Conservation (phyloP, 1,140 invertebrate genomes). For the Babylonia areolata region DNA sequence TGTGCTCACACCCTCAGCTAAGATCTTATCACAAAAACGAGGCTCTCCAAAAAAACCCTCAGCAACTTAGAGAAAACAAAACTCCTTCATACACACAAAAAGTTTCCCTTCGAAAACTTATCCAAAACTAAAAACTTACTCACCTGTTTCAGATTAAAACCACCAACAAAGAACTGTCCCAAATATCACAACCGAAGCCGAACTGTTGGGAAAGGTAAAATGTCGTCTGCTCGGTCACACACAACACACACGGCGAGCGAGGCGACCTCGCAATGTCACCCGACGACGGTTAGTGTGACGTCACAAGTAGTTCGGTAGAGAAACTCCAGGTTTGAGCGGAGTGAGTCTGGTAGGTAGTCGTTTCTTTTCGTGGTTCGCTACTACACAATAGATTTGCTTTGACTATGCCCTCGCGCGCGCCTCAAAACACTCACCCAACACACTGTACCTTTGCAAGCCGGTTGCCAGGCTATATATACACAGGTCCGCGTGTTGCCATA, state of each 20-base stretch:
- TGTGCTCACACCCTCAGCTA: too few relatives aligned
- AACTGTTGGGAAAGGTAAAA: not conserved
- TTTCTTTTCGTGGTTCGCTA: not conserved
- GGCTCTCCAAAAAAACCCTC: not conserved
- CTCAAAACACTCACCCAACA: not conserved
- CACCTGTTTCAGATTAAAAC: not conserved
- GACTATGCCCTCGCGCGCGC: not conserved
- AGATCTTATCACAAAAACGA: too few relatives aligned
- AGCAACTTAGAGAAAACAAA: not conserved
- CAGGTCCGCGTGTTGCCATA: not conserved
- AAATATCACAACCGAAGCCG: not conserved
- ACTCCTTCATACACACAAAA: not conserved
- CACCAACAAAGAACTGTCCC: not conserved
- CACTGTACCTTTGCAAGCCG: not conserved
- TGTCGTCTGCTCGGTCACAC: slow-evolving; percentile 7
- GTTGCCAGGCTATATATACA: slow-evolving; percentile 2
- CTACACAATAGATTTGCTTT: not conserved
- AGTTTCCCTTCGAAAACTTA: not conserved
- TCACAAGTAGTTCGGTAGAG: not conserved
- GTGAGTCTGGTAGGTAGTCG: not conserved
- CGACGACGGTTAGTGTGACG: not conserved
- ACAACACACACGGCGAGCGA: not conserved
- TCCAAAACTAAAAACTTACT: not conserved
- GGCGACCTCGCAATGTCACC: slow-evolving; percentile 5
- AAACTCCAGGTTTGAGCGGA: not conserved